phyloP scores from a whole-genome alignment of 2,888 invertebrate genomes.

The Alviniconcha strummeri region DNA sequence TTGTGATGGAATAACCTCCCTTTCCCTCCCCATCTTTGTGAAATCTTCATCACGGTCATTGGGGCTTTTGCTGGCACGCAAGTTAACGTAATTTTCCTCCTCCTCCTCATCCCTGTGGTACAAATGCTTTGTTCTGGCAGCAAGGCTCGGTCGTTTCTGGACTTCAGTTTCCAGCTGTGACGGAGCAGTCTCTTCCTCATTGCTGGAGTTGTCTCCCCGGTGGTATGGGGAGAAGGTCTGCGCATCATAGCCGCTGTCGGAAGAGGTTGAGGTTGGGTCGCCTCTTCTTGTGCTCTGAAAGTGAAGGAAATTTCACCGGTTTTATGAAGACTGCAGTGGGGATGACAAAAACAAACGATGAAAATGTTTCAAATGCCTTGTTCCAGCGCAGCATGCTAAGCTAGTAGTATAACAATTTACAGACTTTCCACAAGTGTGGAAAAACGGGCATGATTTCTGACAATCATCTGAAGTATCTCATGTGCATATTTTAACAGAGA shows the following conservation, averaged over 20 bases:
- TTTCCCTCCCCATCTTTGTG: not conserved
- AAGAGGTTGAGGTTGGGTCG: conserved; percentile 28
- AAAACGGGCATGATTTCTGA: no score
- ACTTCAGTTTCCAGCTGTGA: not conserved
- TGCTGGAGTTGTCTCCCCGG: conserved; percentile 28
- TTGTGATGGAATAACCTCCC: not conserved
- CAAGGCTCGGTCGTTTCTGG: not conserved
- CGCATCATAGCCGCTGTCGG: conserved; percentile 39
- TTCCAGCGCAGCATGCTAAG: no score
- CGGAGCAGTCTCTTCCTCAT: conserved; percentile 3
- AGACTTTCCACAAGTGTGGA: no score
- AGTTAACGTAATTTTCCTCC: not conserved
- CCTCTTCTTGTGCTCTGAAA: conserved; percentile 25
- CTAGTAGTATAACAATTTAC: no score
- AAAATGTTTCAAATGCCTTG: no score
- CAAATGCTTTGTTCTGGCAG: not conserved
- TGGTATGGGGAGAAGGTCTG: conserved; percentile 23
- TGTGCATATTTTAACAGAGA: no score
- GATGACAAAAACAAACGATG: no score
- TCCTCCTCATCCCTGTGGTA: conserved; percentile 18
- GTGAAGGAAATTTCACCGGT: not conserved
- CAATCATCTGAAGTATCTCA: no score
- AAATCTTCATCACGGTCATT: not conserved
- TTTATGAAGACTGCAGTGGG: not conserved
- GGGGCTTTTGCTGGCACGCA: not conserved